These are phyloP conservation scores for Sminthopsis crassicaudata DNA, from an alignment of 2,113 vertebrate genomes.

Conservation along the genomic window DNA sequence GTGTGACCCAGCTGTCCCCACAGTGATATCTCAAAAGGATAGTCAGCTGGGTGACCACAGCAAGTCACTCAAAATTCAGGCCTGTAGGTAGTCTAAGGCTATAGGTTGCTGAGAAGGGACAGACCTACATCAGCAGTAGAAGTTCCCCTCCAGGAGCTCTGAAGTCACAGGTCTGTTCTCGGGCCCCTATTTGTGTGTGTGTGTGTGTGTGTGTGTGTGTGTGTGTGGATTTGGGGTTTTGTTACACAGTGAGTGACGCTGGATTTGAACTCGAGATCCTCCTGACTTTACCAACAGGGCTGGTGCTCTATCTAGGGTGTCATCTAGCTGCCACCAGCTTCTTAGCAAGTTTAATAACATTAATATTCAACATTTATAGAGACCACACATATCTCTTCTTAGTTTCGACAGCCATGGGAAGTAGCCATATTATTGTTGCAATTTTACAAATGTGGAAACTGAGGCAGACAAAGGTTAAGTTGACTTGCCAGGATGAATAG, in stretches of 20 bases:
- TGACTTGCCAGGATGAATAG: background rate
- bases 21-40: background rate
- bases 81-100: background rate
- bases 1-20: background rate
- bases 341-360: background rate
- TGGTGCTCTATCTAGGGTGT: no score
- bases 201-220: no score
- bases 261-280: no score
- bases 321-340: no score
- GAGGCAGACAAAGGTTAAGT: background rate
- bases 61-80: background rate
- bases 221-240: no score
- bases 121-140: background rate
- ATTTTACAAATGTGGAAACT: background rate
- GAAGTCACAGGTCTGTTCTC: background rate
- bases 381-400: background rate
- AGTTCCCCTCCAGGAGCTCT: background rate
- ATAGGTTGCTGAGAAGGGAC: background rate
- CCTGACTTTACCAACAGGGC: no score
- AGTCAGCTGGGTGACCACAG: background rate
- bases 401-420: background rate
- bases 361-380: background rate
- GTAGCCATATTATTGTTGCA: background rate
- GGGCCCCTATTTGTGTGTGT: background rate
- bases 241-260: no score